Percentiles rank a stretch among this genome's conserved stretches.
phyloP scores from a whole-genome alignment of 2,888 invertebrate genomes.

The Stictocephala bisonia region DNA sequence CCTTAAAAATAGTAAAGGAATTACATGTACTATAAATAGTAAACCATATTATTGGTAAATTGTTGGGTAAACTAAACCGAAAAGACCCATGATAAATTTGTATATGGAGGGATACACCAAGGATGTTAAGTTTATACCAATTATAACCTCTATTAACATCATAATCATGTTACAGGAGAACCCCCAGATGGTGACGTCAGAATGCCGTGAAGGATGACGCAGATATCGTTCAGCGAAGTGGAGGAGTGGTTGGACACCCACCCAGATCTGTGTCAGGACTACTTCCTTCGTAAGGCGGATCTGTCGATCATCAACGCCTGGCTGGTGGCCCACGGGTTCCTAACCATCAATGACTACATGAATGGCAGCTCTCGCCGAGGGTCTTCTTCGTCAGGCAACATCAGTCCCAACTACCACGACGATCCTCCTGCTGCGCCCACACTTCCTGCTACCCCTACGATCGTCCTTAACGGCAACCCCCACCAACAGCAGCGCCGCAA shows the following conservation, averaged over 20 bases:
- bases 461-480: slow-evolving; percentile 22
- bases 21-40: too few relatives aligned
- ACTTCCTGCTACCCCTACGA: slow-evolving; percentile 32
- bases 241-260: slow-evolving; percentile 67
- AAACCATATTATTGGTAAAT: too few relatives aligned
- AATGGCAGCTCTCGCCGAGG: slow-evolving; percentile 49
- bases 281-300: slow-evolving; percentile 67
- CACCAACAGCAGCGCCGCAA: slow-evolving; percentile 60
- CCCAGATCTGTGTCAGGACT: slow-evolving; percentile 65
- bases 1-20: too few relatives aligned
- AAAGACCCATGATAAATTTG: too few relatives aligned
- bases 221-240: slow-evolving; percentile 62
- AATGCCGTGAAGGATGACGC: slow-evolving; percentile 58
- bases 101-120: too few relatives aligned
- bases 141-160: too few relatives aligned
- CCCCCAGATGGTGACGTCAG: too few relatives aligned
- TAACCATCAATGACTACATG: slow-evolving; percentile 63
- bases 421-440: slow-evolving; percentile 17
- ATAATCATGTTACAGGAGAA: too few relatives aligned
- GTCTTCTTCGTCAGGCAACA: slow-evolving; percentile 50
- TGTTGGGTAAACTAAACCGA: too few relatives aligned
- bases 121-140: too few relatives aligned
- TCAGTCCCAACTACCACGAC: slow-evolving; percentile 47
- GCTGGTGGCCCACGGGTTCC: slow-evolving; percentile 65
- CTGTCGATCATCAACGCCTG: slow-evolving; percentile 66